Percentiles rank a stretch among this genome's conserved stretches.
Conservation (phyloP, 2,797 vertebrate species). For the Gadopsis marmoratus region DNA sequence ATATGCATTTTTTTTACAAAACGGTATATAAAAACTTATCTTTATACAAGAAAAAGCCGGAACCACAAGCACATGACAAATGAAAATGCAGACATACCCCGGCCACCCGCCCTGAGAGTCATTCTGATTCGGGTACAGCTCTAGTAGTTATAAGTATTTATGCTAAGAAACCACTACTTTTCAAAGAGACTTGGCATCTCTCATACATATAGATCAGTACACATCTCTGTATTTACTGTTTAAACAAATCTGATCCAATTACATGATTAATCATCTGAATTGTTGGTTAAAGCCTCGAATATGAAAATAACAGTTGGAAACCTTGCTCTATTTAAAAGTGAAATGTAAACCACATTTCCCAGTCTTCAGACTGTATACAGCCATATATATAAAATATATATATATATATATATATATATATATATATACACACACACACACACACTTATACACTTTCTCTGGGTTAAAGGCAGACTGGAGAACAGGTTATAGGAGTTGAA, state of each 20-base stretch:
- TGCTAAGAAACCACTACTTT: background rate
- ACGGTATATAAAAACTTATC: too few species aligned
- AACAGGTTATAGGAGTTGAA: slow-evolving; percentile 44
- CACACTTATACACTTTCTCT: slow-evolving; percentile 6
- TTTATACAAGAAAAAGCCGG: too few species aligned
- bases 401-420: background rate
- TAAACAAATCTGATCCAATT: background rate
- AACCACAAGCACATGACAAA: too few species aligned
- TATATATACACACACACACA: slow-evolving; percentile 1
- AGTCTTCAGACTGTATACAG: background rate
- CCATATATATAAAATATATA: background rate
- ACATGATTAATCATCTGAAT: background rate
- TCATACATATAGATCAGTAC: background rate
- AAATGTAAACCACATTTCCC: background rate
- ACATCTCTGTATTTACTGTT: background rate
- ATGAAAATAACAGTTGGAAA: background rate
- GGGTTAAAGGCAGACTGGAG: slow-evolving; percentile 21
- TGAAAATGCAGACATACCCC: too few species aligned
- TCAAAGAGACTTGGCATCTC: background rate
- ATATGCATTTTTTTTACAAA: too few species aligned
- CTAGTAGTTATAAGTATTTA: background rate
- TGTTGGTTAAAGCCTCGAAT: background rate
- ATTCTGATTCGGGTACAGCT: background rate
- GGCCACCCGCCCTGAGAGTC: too few species aligned
- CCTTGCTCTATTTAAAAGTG: background rate